These are phyloP conservation scores for Centroberyx gerrardi DNA, from an alignment of 2,797 vertebrate species.

Conservation along the genomic window DNA sequence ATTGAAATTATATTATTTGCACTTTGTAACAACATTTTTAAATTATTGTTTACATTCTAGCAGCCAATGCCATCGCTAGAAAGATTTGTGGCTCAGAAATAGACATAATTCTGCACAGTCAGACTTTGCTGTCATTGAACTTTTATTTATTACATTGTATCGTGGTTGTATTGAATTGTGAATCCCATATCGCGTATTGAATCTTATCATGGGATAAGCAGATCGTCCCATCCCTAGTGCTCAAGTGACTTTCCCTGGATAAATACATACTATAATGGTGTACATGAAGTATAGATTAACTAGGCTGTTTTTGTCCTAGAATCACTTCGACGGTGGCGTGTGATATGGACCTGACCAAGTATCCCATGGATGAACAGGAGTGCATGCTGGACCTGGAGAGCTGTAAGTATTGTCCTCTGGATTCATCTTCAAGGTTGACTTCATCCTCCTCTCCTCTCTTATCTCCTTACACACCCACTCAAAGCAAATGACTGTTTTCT, in stretches of 20 bases:
- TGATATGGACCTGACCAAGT: conserved; percentile 99
- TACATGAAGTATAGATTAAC: neutral
- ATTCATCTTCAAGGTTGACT: neutral
- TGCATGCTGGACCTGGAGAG: conserved; percentile 98
- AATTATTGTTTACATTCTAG: too few relatives aligned
- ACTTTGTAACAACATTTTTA: too few relatives aligned
- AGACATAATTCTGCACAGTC: too few relatives aligned
- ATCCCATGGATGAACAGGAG: conserved; percentile 98
- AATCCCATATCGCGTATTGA: too few relatives aligned
- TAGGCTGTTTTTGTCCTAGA: conserved; percentile 74
- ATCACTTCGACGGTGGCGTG: conserved; percentile 98
- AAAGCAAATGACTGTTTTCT: neutral
- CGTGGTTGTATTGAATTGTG: too few relatives aligned
- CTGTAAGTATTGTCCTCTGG: conserved; percentile 87
- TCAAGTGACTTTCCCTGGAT: neutral
- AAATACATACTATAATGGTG: neutral
- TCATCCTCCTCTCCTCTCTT: neutral
- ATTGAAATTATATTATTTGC: too few relatives aligned
- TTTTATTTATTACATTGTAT: too few relatives aligned
- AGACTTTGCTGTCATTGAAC: too few relatives aligned
- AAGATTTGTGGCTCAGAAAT: too few relatives aligned
- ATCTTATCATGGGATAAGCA: too few relatives aligned
- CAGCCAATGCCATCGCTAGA: too few relatives aligned
- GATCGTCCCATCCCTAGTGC: too few relatives aligned
- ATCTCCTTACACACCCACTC: neutral